Evolutionary conservation across 2,797 vertebrate genomes (phyloP).

Genomic region (Acestrorhynchus altus): DNA sequence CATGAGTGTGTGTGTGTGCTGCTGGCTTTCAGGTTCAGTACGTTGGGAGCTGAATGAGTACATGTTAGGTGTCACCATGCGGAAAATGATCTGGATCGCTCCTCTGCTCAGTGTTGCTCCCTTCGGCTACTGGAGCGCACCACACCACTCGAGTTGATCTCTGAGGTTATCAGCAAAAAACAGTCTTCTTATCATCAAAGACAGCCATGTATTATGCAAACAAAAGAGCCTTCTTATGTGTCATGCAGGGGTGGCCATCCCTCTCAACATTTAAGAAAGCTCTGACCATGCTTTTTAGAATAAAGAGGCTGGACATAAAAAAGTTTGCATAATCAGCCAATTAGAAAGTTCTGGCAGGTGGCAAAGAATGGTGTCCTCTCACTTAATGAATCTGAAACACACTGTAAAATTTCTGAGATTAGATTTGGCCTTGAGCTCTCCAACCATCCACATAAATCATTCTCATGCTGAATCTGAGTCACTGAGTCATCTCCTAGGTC

Average conservation of each 20-base stretch:
- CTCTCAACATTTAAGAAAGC: neutral
- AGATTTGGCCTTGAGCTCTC: neutral
- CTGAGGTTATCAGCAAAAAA: conserved; percentile 27
- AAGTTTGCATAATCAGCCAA: conserved; percentile 18
- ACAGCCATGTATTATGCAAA: conserved; percentile 31
- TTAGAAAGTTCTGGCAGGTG: conserved; percentile 8
- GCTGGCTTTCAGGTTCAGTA: conserved; percentile 41
- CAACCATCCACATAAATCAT: conserved; percentile 22
- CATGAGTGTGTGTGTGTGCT: neutral
- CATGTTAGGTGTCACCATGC: conserved; percentile 18
- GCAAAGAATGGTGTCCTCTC: neutral
- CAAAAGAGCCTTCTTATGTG: conserved; percentile 13
- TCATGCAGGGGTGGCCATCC: conserved; percentile 27
- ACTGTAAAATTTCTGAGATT: neutral
- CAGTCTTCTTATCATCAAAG: conserved; percentile 45
- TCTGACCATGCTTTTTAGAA: neutral
- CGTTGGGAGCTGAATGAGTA: conserved; percentile 36
- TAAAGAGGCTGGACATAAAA: neutral
- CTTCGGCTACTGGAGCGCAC: conserved; percentile 36
- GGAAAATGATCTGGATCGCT: conserved; percentile 24
- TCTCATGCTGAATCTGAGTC: neutral
- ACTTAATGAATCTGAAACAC: conserved; percentile 13
- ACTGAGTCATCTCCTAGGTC: neutral
- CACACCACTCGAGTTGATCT: conserved; percentile 26
- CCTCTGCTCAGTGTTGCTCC: conserved; percentile 7